Base-by-base conservation (phyloP, 2,113 vertebrate genomes). In the Pseudopodoces humilis region DNA sequence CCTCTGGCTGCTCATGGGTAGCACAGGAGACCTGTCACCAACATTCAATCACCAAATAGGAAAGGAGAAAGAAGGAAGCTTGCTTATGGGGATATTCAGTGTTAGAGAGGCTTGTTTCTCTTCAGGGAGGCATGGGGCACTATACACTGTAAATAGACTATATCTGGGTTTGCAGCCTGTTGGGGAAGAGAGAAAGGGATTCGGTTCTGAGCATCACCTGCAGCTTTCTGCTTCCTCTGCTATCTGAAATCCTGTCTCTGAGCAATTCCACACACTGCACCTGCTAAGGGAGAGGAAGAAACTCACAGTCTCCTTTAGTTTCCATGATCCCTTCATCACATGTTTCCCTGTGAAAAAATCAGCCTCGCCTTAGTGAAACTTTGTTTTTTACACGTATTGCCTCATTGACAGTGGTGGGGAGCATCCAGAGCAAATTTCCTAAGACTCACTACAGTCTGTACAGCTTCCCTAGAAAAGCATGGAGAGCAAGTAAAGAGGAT, bases 51-150 rank as follows among this genome's bases (percentile, higher is more conserved):
- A 92, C 44, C 53, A 92, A 83, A 88, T 39, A 64, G 62, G 50
- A 89, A 94, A 76, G 64, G 46, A 90, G 62, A 64, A 94, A 95
- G 62, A 81, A 64, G 56, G 39, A 80, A 90, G 47, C 9, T 84
- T 68, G 30, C 55, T 83, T 75, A 59, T 95, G 91, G 53, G 92
- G 79, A 90, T 83, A 86, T 13, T 94, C 63, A 63, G 82, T 79
- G 59, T 85, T 59, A 80, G 76, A 91, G 76, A 95, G 83, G 59
- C 39, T 89, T 88, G 74, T 18, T 84, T 92, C 72, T 90, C 67
- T 72, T 88, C 76, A 70, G 70, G 60, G 56, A 85, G 86, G 83
- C 72, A 65, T 12, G 63, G 59, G 88, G 49, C 84, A 78, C 68
- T 84, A 64, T 11, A 35, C 12, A 44, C 49, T 92, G n/a, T 63